Evolutionary conservation across 64 coral and sea anemone genomes (phyloP).

Genomic region (Anthopleura sola): DNA sequence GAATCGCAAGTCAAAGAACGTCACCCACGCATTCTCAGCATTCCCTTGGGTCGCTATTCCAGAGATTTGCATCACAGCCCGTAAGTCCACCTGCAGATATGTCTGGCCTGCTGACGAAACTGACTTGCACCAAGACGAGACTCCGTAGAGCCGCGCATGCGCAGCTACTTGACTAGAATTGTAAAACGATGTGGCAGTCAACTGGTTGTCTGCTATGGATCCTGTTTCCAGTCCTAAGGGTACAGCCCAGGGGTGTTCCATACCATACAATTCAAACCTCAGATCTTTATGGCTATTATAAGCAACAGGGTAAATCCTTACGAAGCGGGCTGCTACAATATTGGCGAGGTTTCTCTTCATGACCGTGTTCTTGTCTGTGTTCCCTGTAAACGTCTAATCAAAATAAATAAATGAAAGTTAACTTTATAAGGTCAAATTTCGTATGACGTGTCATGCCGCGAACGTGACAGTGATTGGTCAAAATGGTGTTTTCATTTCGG

Average conservation of each 20-base stretch:
- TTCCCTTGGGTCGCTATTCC: conserved; percentile 8
- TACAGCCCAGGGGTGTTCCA: not conserved
- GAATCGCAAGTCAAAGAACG: not conserved
- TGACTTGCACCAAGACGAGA: conserved; percentile 11
- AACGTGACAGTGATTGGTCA: no score
- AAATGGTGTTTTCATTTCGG: no score
- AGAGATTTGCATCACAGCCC: not conserved
- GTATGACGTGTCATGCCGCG: no score
- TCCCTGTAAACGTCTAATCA: conserved; percentile 7
- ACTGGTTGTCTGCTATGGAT: not conserved
- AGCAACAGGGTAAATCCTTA: not conserved
- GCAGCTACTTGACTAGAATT: not conserved
- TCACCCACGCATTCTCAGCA: not conserved
- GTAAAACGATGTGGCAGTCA: not conserved
- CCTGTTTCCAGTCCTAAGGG: conserved; percentile 2
- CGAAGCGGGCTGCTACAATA: not conserved
- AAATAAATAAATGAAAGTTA: not conserved
- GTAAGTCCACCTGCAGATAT: not conserved
- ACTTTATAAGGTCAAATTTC: no score
- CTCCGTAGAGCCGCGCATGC: conserved; percentile 14
- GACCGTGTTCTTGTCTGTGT: not conserved
- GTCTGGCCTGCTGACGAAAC: not conserved
- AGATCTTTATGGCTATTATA: not conserved
- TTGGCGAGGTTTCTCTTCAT: not conserved
- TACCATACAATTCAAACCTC: not conserved